phyloP scores from a whole-genome alignment of 35 echinoderm and acorn worm genomes.

The Holothuria glaberrima region DNA sequence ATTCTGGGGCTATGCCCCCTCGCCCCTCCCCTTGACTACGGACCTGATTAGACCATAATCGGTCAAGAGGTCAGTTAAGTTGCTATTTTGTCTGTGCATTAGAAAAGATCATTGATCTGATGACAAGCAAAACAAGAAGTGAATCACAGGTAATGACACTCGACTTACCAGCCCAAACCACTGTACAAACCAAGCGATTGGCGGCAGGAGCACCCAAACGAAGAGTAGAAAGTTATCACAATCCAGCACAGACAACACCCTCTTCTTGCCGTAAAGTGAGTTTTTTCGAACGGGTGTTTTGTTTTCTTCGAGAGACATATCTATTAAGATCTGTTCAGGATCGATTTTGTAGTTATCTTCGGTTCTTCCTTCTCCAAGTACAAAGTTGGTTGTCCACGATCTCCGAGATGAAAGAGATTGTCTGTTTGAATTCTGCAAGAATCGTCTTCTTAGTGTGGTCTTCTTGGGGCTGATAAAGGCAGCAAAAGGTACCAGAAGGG shows the following conservation, averaged over 20 bases:
- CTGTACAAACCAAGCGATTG: slow-evolving; percentile 10
- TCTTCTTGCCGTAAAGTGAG: neutral
- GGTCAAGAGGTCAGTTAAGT: no score
- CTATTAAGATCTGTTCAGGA: no score
- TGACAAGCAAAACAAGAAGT: no score
- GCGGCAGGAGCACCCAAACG: neutral
- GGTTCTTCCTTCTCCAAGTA: neutral
- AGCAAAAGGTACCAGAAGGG: neutral
- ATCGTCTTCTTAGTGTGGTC: neutral
- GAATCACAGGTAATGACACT: no score
- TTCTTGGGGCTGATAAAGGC: neutral
- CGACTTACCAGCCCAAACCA: slow-evolving; percentile 40
- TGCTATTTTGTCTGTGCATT: no score
- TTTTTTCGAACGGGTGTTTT: neutral
- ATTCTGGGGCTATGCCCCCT: no score
- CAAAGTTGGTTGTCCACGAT: slow-evolving; percentile 1
- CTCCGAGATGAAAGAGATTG: neutral
- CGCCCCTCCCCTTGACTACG: no score
- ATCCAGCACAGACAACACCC: neutral
- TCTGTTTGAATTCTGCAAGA: no score
- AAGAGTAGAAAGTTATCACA: neutral
- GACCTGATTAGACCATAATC: no score
- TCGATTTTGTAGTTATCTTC: neutral
- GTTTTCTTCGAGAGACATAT: neutral
- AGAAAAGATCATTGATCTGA: no score